Evolutionary conservation across 2,888 invertebrate genomes (phyloP).

Genomic region (Endomychus coccineus): DNA sequence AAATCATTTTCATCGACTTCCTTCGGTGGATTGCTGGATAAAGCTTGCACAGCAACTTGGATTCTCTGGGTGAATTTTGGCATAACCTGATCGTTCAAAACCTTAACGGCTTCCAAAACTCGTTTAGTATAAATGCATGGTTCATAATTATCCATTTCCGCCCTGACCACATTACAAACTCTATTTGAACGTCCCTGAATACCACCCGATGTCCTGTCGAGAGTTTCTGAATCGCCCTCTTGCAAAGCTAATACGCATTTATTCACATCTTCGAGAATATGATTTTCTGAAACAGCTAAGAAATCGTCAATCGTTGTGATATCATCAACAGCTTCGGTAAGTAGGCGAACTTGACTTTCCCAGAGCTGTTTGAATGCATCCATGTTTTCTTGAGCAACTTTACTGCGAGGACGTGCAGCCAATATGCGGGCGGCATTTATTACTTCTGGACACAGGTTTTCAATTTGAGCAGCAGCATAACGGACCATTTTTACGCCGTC

Average conservation of each 20-base stretch:
- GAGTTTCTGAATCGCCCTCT: constrained; percentile 85
- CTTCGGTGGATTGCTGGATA: constrained; percentile 70
- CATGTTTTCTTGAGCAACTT: constrained; percentile 97
- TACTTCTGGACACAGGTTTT: constrained; percentile 92
- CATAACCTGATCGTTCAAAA: constrained; percentile 86
- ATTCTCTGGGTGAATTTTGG: constrained; percentile 95
- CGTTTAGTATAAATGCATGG: constrained; percentile 95
- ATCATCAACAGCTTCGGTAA: constrained; percentile 97
- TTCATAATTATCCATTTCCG: constrained; percentile 98
- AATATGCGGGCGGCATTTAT: constrained; percentile 94
- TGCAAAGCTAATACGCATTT: constrained; percentile 94
- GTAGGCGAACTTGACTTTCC: constrained; percentile 86
- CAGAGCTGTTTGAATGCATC: constrained; percentile 91
- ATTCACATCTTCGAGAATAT: constrained; percentile 97
- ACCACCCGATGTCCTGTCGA: constrained; percentile 82
- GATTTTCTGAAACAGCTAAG: constrained; percentile 96
- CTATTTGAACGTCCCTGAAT: constrained; percentile 89
- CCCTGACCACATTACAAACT: constrained; percentile 93
- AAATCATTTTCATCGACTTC: constrained; percentile 97
- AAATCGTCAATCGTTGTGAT: constrained; percentile 99
- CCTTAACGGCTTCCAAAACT: constrained; percentile 90
- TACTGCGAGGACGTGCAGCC: constrained; percentile 84
- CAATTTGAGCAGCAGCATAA: constrained; percentile 92
- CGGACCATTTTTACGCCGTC: constrained; percentile 99
- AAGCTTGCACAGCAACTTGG: constrained; percentile 85